Base-by-base conservation (phyloP, 2,113 vertebrate genomes). In the Micronycteris hirsuta region DNA sequence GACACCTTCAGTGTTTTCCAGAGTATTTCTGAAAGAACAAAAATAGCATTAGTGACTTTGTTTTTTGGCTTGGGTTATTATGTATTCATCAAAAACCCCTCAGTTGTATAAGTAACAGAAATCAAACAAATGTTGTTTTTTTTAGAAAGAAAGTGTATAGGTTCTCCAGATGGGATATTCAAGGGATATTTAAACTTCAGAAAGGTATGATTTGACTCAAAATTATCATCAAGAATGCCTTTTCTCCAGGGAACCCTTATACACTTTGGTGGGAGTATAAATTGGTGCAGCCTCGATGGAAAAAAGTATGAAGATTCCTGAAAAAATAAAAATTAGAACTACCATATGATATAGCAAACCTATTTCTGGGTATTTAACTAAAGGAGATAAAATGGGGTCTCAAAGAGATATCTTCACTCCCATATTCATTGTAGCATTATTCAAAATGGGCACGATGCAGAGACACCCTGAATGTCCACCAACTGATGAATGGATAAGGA, bases 1-100 rank as follows among this genome's bases (percentile, higher is more conserved):
- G n/a, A 28, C 0, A 91, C 56, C 84, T 97, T 96, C 78, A 91
- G 24, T 93, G 58, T 15, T 74, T 94, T 89, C 74, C 89, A 41
- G 81, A 94, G 47, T 93, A 91, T 83, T 91, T 83, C 43, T 85
- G 12, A 88, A 85, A 70, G 24, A 92, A 56, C 1, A 54, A 82
- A 81, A 85, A 85, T 45, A 47, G 6, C 45, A 68, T 70, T 70
- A 63, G 8, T 36, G 7, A 65, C 56, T 71, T 91, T 89, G 88
- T 89, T 74, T 88, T 86, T 49, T 43, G 22, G 2, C 49, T 86
- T 92, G n/a, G 49, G n/a, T 67, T 81, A 43, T 88, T 85, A 67
- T 2, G 10, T 38, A 71, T 81, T 77, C 33, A 77, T 82, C 33
- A 88, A 91, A 26, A 65, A 38, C 20, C 15, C 4, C 31, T 89